Conservation (phyloP, 1,140 invertebrate genomes). For the Hyphantria cunea region DNA sequence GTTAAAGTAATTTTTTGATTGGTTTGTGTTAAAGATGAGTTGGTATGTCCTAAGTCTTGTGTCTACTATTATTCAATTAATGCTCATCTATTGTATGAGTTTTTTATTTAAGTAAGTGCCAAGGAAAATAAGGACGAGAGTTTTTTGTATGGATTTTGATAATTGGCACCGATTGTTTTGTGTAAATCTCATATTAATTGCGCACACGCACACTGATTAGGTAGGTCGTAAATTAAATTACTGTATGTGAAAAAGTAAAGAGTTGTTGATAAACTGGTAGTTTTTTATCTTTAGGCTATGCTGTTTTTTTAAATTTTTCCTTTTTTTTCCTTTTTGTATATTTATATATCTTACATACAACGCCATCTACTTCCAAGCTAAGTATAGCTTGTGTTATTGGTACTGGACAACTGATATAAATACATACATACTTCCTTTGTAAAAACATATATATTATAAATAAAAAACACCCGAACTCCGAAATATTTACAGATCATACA, state of each 20-base stretch:
- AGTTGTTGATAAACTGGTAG: not conserved
- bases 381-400: too few relatives aligned
- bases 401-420: too few relatives aligned
- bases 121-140: not conserved
- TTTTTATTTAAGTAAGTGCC: slow-evolving; percentile 1
- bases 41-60: slow-evolving; percentile 15
- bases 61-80: slow-evolving; percentile 4
- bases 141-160: not conserved
- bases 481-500: too few relatives aligned
- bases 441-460: too few relatives aligned
- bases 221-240: slow-evolving; percentile 1
- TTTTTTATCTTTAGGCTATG: not conserved
- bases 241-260: not conserved
- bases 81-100: not conserved
- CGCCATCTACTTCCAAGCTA: too few relatives aligned
- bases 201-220: not conserved
- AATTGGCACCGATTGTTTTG: slow-evolving; percentile 7
- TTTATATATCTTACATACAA: too few relatives aligned
- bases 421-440: too few relatives aligned
- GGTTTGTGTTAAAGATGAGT: not conserved
- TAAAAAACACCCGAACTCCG: too few relatives aligned
- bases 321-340: too few relatives aligned
- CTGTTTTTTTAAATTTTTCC: too few relatives aligned
- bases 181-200: slow-evolving; percentile 6
- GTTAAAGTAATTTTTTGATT: not conserved